Conservation (phyloP, 2,797 vertebrate genomes). For the Poeciliopsis paucimaculata region DNA sequence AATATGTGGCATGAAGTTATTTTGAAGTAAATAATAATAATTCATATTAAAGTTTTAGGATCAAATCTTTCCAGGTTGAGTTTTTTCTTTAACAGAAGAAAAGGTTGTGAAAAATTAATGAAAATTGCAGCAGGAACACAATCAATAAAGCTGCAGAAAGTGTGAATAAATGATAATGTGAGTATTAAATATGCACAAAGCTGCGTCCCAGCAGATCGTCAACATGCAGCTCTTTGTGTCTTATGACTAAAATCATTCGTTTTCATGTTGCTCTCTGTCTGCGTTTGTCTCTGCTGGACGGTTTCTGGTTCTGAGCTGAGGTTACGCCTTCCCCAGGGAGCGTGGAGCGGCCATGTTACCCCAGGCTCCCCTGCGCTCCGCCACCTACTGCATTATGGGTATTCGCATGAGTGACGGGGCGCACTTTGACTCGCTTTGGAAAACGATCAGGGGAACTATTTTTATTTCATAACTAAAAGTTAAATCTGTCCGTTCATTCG, state of each 20-base stretch:
- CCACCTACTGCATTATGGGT: conserved; percentile 83
- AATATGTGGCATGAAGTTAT: not conserved
- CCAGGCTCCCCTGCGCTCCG: conserved; percentile 23
- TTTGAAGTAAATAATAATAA: conserved; percentile 12
- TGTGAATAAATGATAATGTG: conserved; percentile 3
- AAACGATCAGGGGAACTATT: no score
- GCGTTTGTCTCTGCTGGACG: conserved; percentile 44
- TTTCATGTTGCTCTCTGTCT: not conserved
- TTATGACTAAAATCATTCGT: not conserved
- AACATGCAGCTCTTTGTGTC: conserved; percentile 3
- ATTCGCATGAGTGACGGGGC: conserved; percentile 73
- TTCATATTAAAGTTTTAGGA: conserved; percentile 7
- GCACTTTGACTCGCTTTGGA: not conserved
- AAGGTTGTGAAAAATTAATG: not conserved
- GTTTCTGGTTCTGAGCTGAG: conserved; percentile 67
- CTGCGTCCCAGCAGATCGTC: not conserved
- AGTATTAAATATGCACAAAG: conserved; percentile 9
- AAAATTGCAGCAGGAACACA: not conserved
- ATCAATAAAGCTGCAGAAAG: conserved; percentile 14
- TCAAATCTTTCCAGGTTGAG: not conserved
- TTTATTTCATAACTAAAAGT: not conserved
- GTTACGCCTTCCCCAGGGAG: conserved; percentile 71
- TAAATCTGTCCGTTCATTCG: not conserved
- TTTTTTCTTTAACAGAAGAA: not conserved
- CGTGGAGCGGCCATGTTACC: conserved; percentile 9